A percentile compares a stretch with the other conserved stretches of the same genome.
These are phyloP conservation scores for Pionites leucogaster DNA, from an alignment of 2,113 vertebrate species.

Conservation along the genomic window DNA sequence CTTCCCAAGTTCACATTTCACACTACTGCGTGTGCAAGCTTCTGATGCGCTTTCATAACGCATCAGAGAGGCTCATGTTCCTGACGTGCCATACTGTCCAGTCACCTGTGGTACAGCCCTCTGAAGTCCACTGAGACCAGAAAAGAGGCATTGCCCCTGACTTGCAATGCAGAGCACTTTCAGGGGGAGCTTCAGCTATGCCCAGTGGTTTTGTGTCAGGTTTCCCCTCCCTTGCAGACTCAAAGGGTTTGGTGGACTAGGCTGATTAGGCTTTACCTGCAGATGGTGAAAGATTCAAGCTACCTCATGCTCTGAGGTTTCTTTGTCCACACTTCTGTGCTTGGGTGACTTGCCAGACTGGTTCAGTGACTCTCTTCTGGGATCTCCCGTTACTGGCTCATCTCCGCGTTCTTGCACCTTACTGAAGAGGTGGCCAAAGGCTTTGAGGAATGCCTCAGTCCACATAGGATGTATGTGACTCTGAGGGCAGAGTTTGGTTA, in stretches of 20 bases:
- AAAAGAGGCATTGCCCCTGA: neutral
- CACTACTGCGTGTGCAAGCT: neutral
- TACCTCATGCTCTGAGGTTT: neutral
- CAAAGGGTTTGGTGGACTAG: neutral
- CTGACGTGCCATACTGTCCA: neutral
- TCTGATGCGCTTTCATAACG: neutral
- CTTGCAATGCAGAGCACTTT: neutral
- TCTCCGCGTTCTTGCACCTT: neutral
- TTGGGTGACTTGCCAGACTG: neutral
- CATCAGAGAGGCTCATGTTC: neutral
- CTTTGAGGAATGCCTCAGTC: neutral
- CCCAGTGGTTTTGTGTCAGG: neutral
- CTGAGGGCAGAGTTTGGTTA: neutral
- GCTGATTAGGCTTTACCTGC: neutral
- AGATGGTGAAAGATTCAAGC: accelerated
- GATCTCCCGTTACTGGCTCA: neutral
- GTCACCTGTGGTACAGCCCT: neutral
- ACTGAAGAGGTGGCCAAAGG: neutral
- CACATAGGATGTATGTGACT: accelerated
- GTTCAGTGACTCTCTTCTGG: neutral
- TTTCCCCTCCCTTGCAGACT: accelerated
- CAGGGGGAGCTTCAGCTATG: neutral
- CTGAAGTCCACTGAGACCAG: neutral
- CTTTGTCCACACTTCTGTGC: neutral
- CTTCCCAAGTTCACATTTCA: neutral